Base-by-base conservation (phyloP, 2,797 vertebrate genomes). In the Dipus sagitta region DNA sequence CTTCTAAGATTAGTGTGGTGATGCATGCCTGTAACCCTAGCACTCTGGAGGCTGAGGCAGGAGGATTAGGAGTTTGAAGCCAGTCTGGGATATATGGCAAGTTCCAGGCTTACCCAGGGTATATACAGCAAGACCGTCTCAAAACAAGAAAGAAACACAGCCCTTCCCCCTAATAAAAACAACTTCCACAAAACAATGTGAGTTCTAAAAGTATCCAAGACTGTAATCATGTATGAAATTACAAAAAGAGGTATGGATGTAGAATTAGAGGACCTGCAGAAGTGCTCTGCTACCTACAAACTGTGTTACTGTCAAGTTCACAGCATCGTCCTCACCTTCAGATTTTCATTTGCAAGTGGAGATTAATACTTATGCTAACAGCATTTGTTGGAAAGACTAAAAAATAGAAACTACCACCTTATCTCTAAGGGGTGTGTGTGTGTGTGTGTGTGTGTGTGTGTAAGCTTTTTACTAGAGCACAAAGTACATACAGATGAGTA, bases 131-230 rank as follows among this genome's bases (percentile, higher is more conserved):
- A 64, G 58, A 62, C 21, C 47, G 34, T 75, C 64, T 86, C 58
- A 60, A 75, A 58, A 15, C 54, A 58, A 58, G 54, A 42, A 47
- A 74, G 9, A 10, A 3, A 15, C 2, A 32, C 26, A 58, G 17
- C 13, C 13, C 13, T 17, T 58, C 13, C 54, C 54, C 54, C 47
- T 47, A 17, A 58, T 58, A 58, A 17, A 58, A 58, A 58, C 54
- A 58, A 58, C 32, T 87, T 77, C 42, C 47, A 92, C 14, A 93
- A 82, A 86, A 92, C 74, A 74, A 38, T 62, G 71, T 84, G 18
- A 83, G 12, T 58, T 92, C 89, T 92, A 82, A 95, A 91, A 94
- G 78, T 32, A 87, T 23, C 52, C 15, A 78, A 62, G 47, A 76
- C 30, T 76, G 23, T 42, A 72, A 52, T 52, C 91, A 77, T 38